A percentile compares a stretch with the other conserved stretches of the same genome.
These are phyloP conservation scores for Epizoanthus fatuus DNA, from an alignment of 92 coral and sea anemone genomes.

Conservation along the genomic window DNA sequence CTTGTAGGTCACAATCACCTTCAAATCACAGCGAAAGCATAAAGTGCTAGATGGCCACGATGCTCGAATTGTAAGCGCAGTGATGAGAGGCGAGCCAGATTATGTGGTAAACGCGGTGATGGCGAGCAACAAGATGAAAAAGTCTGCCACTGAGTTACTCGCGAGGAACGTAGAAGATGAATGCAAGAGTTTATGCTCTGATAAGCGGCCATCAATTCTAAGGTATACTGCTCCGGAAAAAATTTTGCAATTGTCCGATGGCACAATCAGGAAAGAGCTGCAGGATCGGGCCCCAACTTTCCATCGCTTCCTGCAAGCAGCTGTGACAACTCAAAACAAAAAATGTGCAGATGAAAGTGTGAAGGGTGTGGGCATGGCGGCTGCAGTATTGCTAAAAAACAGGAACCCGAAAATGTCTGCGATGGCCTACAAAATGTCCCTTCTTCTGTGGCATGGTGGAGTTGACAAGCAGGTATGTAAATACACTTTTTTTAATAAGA, in stretches of 20 bases:
- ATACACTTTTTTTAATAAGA: not conserved
- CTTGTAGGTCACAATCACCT: constrained; percentile 6
- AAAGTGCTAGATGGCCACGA: constrained; percentile 18
- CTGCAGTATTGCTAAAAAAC: constrained; percentile 11
- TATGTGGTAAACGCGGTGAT: constrained; percentile 21
- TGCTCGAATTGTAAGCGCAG: constrained; percentile 1
- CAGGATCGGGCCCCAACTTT: constrained; percentile 50
- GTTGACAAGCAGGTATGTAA: constrained; percentile 46
- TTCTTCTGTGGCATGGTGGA: constrained; percentile 45
- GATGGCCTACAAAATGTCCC: constrained; percentile 39
- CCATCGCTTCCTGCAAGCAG: constrained; percentile 51
- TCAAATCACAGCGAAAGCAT: not conserved
- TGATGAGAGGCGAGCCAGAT: not conserved
- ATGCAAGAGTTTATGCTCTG: constrained; percentile 50
- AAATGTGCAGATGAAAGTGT: not conserved
- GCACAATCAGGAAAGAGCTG: constrained; percentile 34
- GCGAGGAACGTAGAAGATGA: constrained; percentile 28
- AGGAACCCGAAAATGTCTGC: constrained; percentile 41
- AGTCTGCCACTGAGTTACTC: not conserved
- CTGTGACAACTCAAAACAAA: not conserved
- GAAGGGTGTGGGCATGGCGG: constrained; percentile 18
- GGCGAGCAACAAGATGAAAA: not conserved
- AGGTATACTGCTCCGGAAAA: constrained; percentile 39
- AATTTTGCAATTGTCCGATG: constrained; percentile 32
- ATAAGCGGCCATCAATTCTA: constrained; percentile 38